A percentile compares a stretch with the other conserved stretches of the same genome.
Evolutionary conservation across 1,140 invertebrate genomes (phyloP).

Genomic region (Hormaphis cornu): DNA sequence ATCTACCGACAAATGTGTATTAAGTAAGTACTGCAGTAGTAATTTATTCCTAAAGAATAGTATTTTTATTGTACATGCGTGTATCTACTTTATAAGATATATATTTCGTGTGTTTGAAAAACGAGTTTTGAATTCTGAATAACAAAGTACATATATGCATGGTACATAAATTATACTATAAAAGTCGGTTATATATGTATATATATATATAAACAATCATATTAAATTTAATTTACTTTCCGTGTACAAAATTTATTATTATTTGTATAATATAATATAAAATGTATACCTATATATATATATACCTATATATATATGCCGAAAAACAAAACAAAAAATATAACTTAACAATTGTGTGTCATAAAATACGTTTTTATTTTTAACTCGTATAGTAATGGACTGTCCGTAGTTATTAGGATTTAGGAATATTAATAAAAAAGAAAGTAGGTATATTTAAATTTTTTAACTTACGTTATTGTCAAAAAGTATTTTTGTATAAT

Average conservation of each 20-base stretch:
- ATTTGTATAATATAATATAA: neutral
- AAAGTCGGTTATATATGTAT: neutral
- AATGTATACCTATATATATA: too few species aligned
- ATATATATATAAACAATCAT: constrained; percentile 21
- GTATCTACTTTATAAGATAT: neutral
- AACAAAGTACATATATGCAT: neutral
- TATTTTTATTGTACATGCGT: neutral
- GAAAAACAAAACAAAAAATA: too few species aligned
- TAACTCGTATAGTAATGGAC: too few species aligned
- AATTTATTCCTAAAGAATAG: constrained; percentile 1
- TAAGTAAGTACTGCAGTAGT: neutral
- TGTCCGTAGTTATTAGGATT: too few species aligned
- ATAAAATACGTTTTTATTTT: too few species aligned
- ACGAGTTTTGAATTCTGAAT: constrained; percentile 16
- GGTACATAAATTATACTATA: neutral
- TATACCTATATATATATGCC: too few species aligned
- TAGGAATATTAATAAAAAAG: too few species aligned
- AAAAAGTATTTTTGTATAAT: too few species aligned
- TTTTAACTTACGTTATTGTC: too few species aligned
- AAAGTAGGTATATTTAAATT: too few species aligned
- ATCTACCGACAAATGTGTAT: neutral
- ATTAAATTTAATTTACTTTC: constrained; percentile 4
- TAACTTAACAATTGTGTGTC: too few species aligned
- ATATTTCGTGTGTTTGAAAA: constrained; percentile 1
- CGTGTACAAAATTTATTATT: neutral